phyloP scores from a whole-genome alignment of 1,140 invertebrate genomes.

The Achatina immaculata region DNA sequence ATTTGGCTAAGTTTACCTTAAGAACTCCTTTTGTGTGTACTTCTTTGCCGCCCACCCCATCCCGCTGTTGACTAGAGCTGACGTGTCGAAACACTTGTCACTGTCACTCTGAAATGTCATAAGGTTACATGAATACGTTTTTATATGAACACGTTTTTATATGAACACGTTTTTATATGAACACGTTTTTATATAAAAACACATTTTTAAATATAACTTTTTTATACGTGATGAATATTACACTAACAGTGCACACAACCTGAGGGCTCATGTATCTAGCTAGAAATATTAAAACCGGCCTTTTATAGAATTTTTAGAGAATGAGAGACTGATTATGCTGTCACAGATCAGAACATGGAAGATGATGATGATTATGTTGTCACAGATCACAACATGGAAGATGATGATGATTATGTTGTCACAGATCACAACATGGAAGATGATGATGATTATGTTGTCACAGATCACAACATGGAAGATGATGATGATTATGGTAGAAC shows the following conservation, averaged over 20 bases:
- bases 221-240: not conserved
- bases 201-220: not conserved
- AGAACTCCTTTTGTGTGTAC: slow-evolving; percentile 52
- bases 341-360: no score
- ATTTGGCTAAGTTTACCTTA: slow-evolving; percentile 50
- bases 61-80: slow-evolving; percentile 53
- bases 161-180: not conserved
- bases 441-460: no score
- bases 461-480: no score
- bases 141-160: not conserved
- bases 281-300: not conserved
- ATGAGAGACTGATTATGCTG: no score
- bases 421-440: no score
- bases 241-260: not conserved
- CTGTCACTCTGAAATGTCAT: slow-evolving; percentile 33
- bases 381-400: no score
- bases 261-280: not conserved
- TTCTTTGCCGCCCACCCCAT: slow-evolving; percentile 67
- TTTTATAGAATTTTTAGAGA: no score
- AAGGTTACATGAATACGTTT: not conserved
- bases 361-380: no score
- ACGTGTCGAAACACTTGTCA: slow-evolving; percentile 69
- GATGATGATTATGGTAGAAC: no score
- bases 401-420: no score
- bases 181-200: not conserved